Evolutionary conservation across 1,140 invertebrate species (phyloP).

Genomic region (Drosophila melanogaster): DNA sequence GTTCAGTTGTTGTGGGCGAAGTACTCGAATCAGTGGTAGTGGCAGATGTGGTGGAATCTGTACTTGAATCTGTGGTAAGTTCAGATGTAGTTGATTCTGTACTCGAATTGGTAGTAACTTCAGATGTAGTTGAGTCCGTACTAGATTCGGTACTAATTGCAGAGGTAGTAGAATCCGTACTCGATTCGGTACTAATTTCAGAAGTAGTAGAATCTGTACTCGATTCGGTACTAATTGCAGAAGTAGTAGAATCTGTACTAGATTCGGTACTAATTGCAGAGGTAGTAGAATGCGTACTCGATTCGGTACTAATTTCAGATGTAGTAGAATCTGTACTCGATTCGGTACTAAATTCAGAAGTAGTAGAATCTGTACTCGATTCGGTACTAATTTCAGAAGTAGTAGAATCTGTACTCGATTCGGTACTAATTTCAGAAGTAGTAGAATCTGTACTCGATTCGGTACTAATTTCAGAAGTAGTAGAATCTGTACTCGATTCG

Average conservation of each 20-base stretch:
- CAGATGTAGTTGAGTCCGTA: neutral
- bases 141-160: too few species aligned
- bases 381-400: neutral
- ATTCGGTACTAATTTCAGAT: too few species aligned
- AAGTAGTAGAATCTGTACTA: neutral
- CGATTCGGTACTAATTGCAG: neutral
- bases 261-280: slow-evolving; percentile 1
- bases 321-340: too few species aligned
- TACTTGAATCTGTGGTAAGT: slow-evolving; percentile 1
- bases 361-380: too few species aligned
- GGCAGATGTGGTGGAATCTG: neutral
- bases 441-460: slow-evolving; percentile 16
- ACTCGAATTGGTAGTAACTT: slow-evolving; percentile 8
- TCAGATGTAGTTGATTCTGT: slow-evolving; percentile 5
- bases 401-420: slow-evolving; percentile 1
- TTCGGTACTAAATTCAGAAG: too few species aligned
- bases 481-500: slow-evolving; percentile 2
- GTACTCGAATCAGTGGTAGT: neutral
- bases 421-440: neutral
- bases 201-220: too few species aligned
- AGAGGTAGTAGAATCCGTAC: too few species aligned
- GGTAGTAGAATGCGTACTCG: neutral
- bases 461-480: slow-evolving; percentile 1
- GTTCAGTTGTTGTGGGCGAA: slow-evolving; percentile 7
- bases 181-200: neutral